Evolutionary conservation across 2,113 vertebrate species (phyloP).

Genomic region (Paradoxurus hermaphroditus): DNA sequence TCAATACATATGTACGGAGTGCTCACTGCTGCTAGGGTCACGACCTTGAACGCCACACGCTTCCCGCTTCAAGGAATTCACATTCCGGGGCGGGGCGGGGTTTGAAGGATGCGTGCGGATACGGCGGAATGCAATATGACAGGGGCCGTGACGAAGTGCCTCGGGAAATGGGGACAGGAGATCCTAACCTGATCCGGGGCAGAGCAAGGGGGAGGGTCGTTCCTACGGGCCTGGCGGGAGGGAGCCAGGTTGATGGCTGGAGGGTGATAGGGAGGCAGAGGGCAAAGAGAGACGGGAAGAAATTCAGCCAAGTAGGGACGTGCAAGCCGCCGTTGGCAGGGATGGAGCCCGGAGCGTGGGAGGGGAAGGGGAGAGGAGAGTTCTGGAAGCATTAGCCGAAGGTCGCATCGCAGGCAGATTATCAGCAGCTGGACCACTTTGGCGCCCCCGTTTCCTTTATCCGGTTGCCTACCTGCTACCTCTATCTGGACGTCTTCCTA

Average conservation of each 20-base stretch:
- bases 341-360: rapidly evolving
- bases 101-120: background rate
- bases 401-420: background rate
- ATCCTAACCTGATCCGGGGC: background rate
- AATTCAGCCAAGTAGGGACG: background rate
- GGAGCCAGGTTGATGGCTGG: background rate
- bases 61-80: background rate
- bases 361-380: background rate
- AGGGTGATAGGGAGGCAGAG: background rate
- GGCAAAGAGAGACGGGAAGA: background rate
- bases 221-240: background rate
- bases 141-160: background rate
- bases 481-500: background rate
- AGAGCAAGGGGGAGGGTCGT: no score
- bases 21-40: background rate
- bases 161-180: background rate
- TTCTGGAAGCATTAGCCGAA: background rate
- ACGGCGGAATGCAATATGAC: background rate
- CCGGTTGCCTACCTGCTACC: background rate
- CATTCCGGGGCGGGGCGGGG: background rate
- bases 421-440: background rate
- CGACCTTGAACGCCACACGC: background rate
- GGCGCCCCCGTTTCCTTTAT: background rate
- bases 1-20: background rate
- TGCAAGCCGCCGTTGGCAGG: rapidly evolving